Evolutionary conservation across 2,113 vertebrate species (phyloP), one percentile per base, ranked within the genome.

Genomic region (Oceanites oceanicus): DNA sequence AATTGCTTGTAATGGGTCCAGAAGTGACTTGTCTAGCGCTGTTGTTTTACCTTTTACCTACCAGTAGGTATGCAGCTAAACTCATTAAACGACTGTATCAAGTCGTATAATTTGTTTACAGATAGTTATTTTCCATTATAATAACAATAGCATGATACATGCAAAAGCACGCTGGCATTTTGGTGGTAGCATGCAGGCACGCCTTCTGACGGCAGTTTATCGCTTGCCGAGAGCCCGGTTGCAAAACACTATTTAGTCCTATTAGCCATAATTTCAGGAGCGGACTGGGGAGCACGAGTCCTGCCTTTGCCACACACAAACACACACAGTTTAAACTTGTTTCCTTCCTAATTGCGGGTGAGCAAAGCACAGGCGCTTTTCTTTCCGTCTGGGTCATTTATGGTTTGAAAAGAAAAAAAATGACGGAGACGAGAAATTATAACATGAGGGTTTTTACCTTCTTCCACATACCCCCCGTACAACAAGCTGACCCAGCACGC

Each of bases 1-100:
- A 94, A 94, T 95, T 40, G 50, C 49, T 88, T 92, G 80, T 74
- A 80, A 63, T 77, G 65, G 30, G 36, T 94, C 90, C 92, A 94
- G 84, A 91, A 97, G 94, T 68, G 2, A 94, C 97, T 92, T 95
- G 88, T 23, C 91, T 89, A 23, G 53, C 11, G n/a, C 76, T 96
- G 92, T 74, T 90, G 79, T 30, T 93, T 92, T 74, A 91, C 96
- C 92, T 96, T 97, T 97, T 93, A 85, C 94, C 95, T 95, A 90
- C 79, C 56, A 81, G 61, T 40, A 93, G 90, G 71, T 75, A 94
- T 81, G 88, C 90, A 81, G 52, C 68, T 81, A 44, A 85, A 22
- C 71, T 92, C 80, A 88, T 93, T 82, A 90, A 45, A 74, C 67
- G 58, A 45, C 25, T 70, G 62, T 58, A 82, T 58, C 15, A 5